Evolutionary conservation across 2,113 vertebrate species (phyloP), one percentile per base, ranked within the genome.

Genomic region (Sylvilagus bachmani): DNA sequence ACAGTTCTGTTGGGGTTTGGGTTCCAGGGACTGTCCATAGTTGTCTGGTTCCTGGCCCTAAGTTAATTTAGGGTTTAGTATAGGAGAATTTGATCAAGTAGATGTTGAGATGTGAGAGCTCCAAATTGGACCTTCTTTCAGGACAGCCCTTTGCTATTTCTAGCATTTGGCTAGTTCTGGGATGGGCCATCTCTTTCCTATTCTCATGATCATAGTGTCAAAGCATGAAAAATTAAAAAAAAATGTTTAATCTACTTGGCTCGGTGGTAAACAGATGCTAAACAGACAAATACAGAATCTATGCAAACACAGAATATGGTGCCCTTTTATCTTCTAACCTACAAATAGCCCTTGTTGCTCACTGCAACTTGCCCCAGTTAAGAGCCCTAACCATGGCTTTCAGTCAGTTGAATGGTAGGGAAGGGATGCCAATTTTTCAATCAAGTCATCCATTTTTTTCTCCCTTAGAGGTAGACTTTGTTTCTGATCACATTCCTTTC

Each of bases 401-500:
- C 31, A 62, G 75, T n/a, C 55, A 27, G 29, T 25, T 67, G 31
- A 67, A 78, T n/a, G 10, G 58, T 36, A 71, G 13, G 49, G 81
- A 31, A 77, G 14, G 16, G 5, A 10, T 64, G 24, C 5, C 11
- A 10, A 64, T 6, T 67, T 84, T 58, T 58, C n/a, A 77, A 2
- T 38, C 24, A 71, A 81, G 13, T 67, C n/a, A 67, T 36, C 31
- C 24, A 73, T 24, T 14, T 55, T 71, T 36, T 53, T 24, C 55
- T 85, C 31, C 33, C 10, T 58, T 17, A 38, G 67, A 92, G 13
- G 8, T 79, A 9, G 31, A 78, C 6, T 24, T 67, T 1, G 6
- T n/a, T 82, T 93, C 69, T 91, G 25, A 9, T 94, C 74, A 74
- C 51, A 25, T 80, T 87, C 12, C 31, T 8, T 36, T 91, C 58